Evolutionary conservation across 2,113 vertebrate genomes (phyloP).

Genomic region (Brienomyrus longianalis): DNA sequence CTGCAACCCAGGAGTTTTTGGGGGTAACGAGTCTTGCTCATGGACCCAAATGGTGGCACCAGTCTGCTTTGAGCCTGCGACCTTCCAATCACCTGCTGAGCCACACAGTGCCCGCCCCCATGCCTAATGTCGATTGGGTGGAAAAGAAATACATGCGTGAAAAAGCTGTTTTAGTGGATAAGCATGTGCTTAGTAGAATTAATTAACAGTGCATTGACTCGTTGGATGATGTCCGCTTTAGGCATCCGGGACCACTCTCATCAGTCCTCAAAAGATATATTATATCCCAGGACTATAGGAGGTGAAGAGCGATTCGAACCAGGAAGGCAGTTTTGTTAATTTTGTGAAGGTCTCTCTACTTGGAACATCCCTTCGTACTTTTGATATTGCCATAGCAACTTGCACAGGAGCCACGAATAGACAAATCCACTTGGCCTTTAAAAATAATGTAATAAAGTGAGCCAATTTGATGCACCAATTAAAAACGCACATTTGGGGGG

Average conservation of each 20-base stretch:
- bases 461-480: background rate
- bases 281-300: background rate
- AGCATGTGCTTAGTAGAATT: background rate
- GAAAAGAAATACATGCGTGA: background rate
- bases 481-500: background rate
- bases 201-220: background rate
- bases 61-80: background rate
- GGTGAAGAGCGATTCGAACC: background rate
- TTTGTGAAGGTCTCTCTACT: background rate
- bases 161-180: background rate
- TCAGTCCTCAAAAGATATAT: too few relatives aligned
- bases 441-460: background rate
- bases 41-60: background rate
- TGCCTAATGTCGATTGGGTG: background rate
- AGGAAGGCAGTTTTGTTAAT: background rate
- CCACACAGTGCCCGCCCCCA: background rate
- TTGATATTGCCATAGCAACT: constrained; percentile 3
- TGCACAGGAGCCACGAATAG: background rate
- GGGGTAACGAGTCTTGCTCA: background rate
- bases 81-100: background rate
- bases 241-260: background rate
- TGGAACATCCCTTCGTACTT: background rate
- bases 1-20: background rate
- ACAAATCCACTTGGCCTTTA: background rate
- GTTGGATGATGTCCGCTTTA: background rate